Conservation (phyloP, 1,140 invertebrate genomes). For the Gryon sp. region DNA sequence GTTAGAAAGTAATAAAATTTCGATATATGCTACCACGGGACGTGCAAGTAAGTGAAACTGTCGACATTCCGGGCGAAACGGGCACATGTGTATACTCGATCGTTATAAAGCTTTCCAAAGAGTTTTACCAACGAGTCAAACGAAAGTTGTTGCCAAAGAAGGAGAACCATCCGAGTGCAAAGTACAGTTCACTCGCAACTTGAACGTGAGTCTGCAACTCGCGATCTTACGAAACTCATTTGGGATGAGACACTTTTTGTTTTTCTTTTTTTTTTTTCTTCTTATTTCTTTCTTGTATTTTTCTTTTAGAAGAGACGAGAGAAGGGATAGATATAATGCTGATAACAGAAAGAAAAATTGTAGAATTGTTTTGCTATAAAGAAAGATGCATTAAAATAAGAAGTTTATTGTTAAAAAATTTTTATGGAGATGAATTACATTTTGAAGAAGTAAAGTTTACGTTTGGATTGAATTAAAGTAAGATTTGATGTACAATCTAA, state of each 20-base stretch:
- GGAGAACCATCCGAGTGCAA: conserved; percentile 50
- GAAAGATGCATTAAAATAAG: no score
- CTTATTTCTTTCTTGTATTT: conserved; percentile 2
- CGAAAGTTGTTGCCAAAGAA: conserved; percentile 59
- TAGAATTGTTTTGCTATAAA: no score
- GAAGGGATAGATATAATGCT: no score
- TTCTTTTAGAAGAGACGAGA: background rate
- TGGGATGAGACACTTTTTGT: conserved; percentile 17
- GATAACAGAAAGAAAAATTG: no score
- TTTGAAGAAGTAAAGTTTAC: no score
- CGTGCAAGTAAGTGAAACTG: conserved; percentile 54
- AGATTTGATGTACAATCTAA: no score
- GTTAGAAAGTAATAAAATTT: conserved; percentile 54
- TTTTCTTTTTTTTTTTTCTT: conserved; percentile 2
- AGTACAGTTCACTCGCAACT: conserved; percentile 55
- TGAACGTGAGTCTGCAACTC: conserved; percentile 30
- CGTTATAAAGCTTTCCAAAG: conserved; percentile 62
- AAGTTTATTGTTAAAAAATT: no score
- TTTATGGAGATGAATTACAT: no score
- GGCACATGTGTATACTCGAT: conserved; percentile 61
- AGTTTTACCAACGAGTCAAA: conserved; percentile 60
- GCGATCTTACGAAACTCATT: conserved; percentile 50
- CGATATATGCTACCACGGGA: conserved; percentile 46
- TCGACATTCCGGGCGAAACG: conserved; percentile 33
- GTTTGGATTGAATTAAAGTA: no score